Conservation (phyloP, 2,888 invertebrate genomes). For the Scaptomyza flava region DNA sequence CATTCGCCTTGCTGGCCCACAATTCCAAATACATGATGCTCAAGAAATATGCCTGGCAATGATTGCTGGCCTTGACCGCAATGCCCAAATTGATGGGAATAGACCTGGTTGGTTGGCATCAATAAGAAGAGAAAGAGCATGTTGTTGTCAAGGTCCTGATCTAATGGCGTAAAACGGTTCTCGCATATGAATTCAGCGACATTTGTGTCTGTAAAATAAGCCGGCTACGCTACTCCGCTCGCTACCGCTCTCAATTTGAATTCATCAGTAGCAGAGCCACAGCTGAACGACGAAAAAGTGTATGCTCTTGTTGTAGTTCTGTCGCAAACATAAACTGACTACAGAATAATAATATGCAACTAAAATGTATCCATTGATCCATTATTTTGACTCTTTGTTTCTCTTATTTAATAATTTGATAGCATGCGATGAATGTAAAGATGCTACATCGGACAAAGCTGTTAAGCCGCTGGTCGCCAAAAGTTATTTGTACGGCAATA, state of each 20-base stretch:
- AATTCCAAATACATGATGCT: constrained; percentile 75
- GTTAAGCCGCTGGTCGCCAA: no score
- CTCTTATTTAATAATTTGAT: not conserved
- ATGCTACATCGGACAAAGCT: no score
- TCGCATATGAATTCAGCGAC: no score
- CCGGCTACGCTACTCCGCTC: no score
- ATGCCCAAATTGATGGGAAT: constrained; percentile 74
- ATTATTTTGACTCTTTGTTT: not conserved
- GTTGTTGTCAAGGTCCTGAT: not conserved
- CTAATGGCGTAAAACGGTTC: no score
- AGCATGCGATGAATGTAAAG: constrained; percentile 80
- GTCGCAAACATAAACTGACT: not conserved
- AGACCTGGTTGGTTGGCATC: constrained; percentile 47
- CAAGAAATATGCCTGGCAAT: constrained; percentile 81
- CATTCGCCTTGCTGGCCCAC: constrained; percentile 60
- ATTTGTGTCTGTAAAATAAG: constrained; percentile 29
- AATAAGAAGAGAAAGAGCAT: constrained; percentile 11
- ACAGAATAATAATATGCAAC: not conserved
- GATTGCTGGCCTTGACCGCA: constrained; percentile 78
- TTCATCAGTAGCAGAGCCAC: no score
- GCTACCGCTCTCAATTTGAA: no score
- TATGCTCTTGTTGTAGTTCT: no score
- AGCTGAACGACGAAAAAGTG: no score
- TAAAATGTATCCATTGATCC: not conserved
- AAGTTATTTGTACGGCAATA: no score